These are phyloP conservation scores for Mylabris phalerata DNA, from an alignment of 1,140 invertebrate species.

Conservation along the genomic window DNA sequence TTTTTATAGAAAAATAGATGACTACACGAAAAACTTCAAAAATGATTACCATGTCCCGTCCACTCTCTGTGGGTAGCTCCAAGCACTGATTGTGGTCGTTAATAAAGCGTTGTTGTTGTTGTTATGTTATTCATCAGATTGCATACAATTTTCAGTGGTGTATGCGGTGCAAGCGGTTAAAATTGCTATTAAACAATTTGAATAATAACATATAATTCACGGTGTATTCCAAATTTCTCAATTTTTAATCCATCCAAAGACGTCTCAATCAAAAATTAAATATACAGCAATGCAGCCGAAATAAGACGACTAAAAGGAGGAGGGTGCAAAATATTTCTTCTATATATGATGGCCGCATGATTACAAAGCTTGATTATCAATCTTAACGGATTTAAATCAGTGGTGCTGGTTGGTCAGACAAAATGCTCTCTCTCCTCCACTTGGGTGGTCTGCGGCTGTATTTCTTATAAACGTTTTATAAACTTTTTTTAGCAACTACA, in stretches of 20 bases:
- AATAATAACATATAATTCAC: constrained; percentile 8
- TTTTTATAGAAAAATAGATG: too few species aligned
- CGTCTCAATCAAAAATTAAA: too few species aligned
- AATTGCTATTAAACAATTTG: not conserved
- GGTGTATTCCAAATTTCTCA: constrained; percentile 5
- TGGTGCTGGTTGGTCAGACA: constrained; percentile 16
- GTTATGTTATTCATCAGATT: too few species aligned
- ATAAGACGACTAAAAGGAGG: not conserved
- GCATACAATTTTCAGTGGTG: too few species aligned
- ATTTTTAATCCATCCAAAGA: not conserved
- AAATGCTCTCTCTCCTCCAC: constrained; percentile 14
- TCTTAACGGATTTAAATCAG: constrained; percentile 8
- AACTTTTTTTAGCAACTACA: constrained; percentile 16
- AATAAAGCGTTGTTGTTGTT: too few species aligned
- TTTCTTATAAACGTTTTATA: constrained; percentile 27
- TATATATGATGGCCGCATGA: constrained; percentile 5
- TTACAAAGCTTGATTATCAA: constrained; percentile 11
- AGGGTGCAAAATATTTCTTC: constrained; percentile 8
- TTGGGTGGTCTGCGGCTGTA: constrained; percentile 28
- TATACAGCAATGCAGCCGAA: too few species aligned
- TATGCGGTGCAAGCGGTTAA: too few species aligned
- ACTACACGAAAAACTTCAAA: too few species aligned
- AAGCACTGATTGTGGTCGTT: too few species aligned
- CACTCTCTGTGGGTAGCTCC: too few species aligned
- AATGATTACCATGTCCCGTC: too few species aligned